These are phyloP conservation scores for Siniperca scherzeri DNA, from an alignment of 2,797 vertebrate genomes.

Conservation along the genomic window DNA sequence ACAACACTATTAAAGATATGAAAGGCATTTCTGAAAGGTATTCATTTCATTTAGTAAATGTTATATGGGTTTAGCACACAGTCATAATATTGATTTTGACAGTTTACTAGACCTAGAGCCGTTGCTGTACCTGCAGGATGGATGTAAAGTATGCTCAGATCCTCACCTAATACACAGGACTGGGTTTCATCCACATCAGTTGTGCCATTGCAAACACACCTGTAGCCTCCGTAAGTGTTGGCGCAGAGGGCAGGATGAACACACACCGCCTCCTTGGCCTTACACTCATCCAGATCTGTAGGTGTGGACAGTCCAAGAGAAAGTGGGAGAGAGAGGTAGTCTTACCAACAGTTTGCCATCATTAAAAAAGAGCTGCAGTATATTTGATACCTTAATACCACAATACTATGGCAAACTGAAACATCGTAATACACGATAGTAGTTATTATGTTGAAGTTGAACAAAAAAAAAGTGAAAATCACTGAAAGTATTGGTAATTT, in stretches of 20 bases:
- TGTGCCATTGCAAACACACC: slow-evolving; percentile 87
- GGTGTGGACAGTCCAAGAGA: slow-evolving; percentile 1
- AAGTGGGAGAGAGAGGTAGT: slow-evolving; percentile 28
- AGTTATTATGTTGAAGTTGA: background rate
- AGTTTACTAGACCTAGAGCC: background rate
- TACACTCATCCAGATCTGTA: slow-evolving; percentile 88
- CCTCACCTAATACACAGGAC: slow-evolving; percentile 83
- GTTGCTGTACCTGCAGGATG: background rate
- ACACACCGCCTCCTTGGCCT: slow-evolving; percentile 75
- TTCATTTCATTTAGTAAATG: background rate
- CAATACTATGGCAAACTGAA: background rate
- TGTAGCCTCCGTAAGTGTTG: slow-evolving; percentile 90
- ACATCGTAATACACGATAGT: background rate
- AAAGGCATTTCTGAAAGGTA: background rate
- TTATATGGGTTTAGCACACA: background rate
- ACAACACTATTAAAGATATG: background rate
- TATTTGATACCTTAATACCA: background rate
- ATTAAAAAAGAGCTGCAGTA: background rate
- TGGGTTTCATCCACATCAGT: slow-evolving; percentile 80
- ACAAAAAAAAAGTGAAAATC: background rate
- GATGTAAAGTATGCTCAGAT: background rate
- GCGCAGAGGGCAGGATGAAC: slow-evolving; percentile 77
- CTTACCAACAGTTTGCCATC: slow-evolving; percentile 9
- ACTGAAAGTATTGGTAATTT: slow-evolving; percentile 24
- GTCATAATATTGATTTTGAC: slow-evolving; percentile 3